Base-by-base conservation (phyloP, 1,140 invertebrate species). In the Zaprionus capensis region DNA sequence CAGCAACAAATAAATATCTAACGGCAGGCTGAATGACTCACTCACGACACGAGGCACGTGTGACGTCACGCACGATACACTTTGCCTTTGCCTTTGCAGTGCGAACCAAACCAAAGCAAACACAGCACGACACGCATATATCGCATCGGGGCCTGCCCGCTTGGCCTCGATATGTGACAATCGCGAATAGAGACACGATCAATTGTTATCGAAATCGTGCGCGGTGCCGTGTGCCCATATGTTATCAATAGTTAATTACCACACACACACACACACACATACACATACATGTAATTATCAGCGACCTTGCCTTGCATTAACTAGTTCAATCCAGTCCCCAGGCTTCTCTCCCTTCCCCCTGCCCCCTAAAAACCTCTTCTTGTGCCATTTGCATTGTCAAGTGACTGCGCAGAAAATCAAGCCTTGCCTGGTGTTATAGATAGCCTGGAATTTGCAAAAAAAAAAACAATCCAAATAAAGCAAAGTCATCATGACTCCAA, bases 231-330 rank as follows among this genome's bases (percentile, higher is more conserved):
- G 36, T 71, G 62, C 41, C 31, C 70, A 51, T 58, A 41, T 56
- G 68, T 38, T 63, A 71, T 58, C 65, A n/a, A 34, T 34, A 11
- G 31, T 11, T 34, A 34, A 34, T 34, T 34, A 34, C 9, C 58
- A 36, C 28, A 56, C 17, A 61, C 26, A 51, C 26, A 12, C 15
- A 73, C 36, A 49, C 5, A 73, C 36, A 49, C 5, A 51, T 4
- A 51, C 4, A 14, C 6, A 51, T 3, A 3, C 11, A 31, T 24
- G 5, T 57, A 31, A 15, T 22, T 22, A 22, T 6, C 4, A 15
- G 17, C 59, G 59, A 28, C 72, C 73, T 76, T 76, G 68, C 56
- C 61, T 65, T 61, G 64, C 65, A 71, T 65, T 65, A 71, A 41
- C 55, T 26, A 55, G 55, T 61, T 59, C 53, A 64, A 41, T 38